These are phyloP conservation scores for Lepas anatifera DNA, from an alignment of 2,888 invertebrate genomes.

Conservation along the genomic window DNA sequence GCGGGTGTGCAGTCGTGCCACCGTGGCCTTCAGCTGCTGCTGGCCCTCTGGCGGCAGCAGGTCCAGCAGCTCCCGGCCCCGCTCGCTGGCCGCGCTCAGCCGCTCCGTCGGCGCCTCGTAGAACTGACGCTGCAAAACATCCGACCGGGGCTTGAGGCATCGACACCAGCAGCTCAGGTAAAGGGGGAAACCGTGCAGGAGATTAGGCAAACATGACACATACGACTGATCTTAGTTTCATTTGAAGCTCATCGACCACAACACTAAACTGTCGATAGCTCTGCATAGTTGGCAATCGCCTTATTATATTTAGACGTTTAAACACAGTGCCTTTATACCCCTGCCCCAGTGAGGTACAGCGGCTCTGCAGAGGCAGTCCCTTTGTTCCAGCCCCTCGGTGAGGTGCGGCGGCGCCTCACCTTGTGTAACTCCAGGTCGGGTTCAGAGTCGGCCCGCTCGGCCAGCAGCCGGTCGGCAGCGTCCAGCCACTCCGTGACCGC, in stretches of 20 bases:
- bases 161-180: too few species aligned
- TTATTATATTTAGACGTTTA: too few species aligned
- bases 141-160: conserved; percentile 1
- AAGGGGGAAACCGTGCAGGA: too few species aligned
- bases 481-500: conserved; percentile 76
- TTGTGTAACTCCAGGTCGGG: conserved; percentile 72
- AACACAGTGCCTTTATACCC: too few species aligned
- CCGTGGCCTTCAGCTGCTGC: background rate
- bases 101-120: conserved; percentile 16
- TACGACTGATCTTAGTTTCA: too few species aligned
- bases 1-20: background rate
- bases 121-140: conserved; percentile 14
- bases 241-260: too few species aligned
- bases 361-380: too few species aligned
- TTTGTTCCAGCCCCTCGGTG: conserved; percentile 17
- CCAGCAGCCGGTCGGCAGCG: conserved; percentile 65
- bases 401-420: conserved; percentile 26
- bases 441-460: conserved; percentile 63
- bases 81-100: background rate
- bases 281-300: too few species aligned
- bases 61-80: background rate
- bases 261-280: too few species aligned
- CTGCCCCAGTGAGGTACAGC: too few species aligned
- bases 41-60: background rate
- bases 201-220: too few species aligned